Percentiles rank a stretch among this genome's conserved stretches.
phyloP scores from a whole-genome alignment of 1,140 invertebrate species.

The Drosophila rufa region DNA sequence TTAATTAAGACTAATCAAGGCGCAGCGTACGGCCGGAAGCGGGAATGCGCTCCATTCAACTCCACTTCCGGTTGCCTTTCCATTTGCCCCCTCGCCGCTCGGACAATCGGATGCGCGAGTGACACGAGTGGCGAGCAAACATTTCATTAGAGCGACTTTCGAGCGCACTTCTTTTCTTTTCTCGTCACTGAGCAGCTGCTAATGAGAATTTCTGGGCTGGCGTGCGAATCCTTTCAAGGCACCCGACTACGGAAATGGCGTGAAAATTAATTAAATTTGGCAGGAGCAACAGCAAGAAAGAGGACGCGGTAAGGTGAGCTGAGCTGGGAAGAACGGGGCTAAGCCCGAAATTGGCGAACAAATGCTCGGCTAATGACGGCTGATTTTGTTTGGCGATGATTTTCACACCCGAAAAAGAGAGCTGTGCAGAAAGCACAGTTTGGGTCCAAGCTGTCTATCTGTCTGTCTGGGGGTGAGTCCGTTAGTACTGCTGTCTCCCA shows the following conservation, averaged over 20 bases:
- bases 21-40: constrained; percentile 57
- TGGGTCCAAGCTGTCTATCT: constrained; percentile 28
- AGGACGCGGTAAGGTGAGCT: constrained; percentile 11
- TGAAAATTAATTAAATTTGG: constrained; percentile 84
- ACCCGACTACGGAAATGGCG: constrained; percentile 63
- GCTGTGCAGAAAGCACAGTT: neutral
- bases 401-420: constrained; percentile 46
- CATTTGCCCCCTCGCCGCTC: neutral
- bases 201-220: constrained; percentile 77
- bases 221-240: constrained; percentile 73
- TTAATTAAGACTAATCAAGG: constrained; percentile 81
- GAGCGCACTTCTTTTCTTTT: constrained; percentile 61
- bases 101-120: constrained; percentile 72
- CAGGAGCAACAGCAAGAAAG: constrained; percentile 30
- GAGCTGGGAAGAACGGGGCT: constrained; percentile 9
- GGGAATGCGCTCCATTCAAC: constrained; percentile 54
- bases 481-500: constrained; percentile 27
- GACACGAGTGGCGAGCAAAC: constrained; percentile 82
- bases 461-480: constrained; percentile 8
- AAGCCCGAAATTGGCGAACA: constrained; percentile 59
- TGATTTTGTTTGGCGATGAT: constrained; percentile 72
- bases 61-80: constrained; percentile 44
- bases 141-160: constrained; percentile 82
- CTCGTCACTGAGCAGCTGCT: constrained; percentile 61
- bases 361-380: constrained; percentile 60